A percentile compares a stretch with the other conserved stretches of the same genome.
Evolutionary conservation across 2,113 vertebrate genomes (phyloP).

Genomic region (Dascyllus trimaculatus): DNA sequence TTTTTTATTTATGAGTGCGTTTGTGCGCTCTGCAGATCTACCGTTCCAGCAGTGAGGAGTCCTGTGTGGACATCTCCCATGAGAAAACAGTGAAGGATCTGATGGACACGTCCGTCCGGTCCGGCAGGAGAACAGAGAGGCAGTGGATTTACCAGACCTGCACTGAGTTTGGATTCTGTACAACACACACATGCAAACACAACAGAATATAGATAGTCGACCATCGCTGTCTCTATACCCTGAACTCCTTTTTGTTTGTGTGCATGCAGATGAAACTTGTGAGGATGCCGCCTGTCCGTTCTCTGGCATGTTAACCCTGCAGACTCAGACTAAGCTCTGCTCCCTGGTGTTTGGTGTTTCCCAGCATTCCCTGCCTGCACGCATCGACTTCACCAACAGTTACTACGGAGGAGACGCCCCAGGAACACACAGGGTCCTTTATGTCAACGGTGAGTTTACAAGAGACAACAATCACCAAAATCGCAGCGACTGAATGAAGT

Average conservation of each 20-base stretch:
- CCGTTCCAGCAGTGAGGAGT: conserved; percentile 54
- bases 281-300: conserved; percentile 85
- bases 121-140: conserved; percentile 61
- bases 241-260: conserved; percentile 2
- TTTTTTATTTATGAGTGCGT: conserved; percentile 6
- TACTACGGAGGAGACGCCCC: conserved; percentile 86
- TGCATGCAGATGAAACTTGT: conserved; percentile 88
- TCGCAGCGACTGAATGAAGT: background rate
- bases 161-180: conserved; percentile 92
- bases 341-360: conserved; percentile 84
- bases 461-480: background rate
- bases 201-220: background rate
- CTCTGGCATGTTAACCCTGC: conserved; percentile 81
- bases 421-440: conserved; percentile 80
- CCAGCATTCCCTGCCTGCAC: conserved; percentile 69
- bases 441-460: conserved; percentile 81
- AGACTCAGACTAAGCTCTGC: conserved; percentile 80
- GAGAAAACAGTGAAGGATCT: conserved; percentile 76
- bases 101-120: conserved; percentile 64
- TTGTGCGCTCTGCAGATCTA: conserved; percentile 72
- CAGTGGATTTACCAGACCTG: conserved; percentile 92
- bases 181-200: conserved; percentile 43
- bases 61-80: conserved; percentile 83
- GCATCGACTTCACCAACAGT: conserved; percentile 86
- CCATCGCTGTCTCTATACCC: background rate